Evolutionary conservation across 1,140 invertebrate species (phyloP), one percentile per base, ranked within the genome.

Genomic region (Coelopa frigida): DNA sequence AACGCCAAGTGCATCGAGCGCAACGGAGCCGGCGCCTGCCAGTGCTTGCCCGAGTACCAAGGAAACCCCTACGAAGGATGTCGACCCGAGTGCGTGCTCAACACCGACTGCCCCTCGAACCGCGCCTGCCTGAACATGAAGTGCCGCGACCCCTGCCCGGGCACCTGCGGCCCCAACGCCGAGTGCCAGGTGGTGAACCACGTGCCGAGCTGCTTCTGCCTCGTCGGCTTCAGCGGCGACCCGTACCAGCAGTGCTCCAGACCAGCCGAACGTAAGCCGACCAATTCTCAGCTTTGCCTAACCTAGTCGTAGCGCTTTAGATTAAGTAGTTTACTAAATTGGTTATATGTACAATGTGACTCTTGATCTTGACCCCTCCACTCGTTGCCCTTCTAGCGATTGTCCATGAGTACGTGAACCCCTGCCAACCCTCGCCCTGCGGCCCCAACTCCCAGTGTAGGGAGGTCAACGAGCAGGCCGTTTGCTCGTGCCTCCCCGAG

Each of bases 41-140:
- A 75, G 53, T 88, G 85, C 58, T 48, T 80, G 8, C 72, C 76
- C 12, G 76, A 79, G 45, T 86, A 79, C 55, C 73, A 79, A 42
- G 84, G 84, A 5, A 80, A 85, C 64, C 85, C 85, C 32, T 85
- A 85, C 50, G 79, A 82, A 53, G 78, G 79, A 6, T 86, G 84
- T 60, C 73, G 81, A 29, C 84, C 83, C 6, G 83, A 87, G 71
- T 87, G 85, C 68, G 72, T 82, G 3, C 64, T 84, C 2, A 85
- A 83, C 61, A 78, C 78, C 1, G 84, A 87, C 57, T 88, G 85
- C 55, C 70, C 79, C 26, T 74, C 79, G 8, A 79, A 78, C 53
- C 73, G 75, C 49, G 80, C 82, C 21, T 87, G 84, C 52, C 72
- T 83, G 12, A 80, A 83, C 53, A 80, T 80, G 46, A 85, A 82